A percentile compares a stretch with the other conserved stretches of the same genome.
Evolutionary conservation across 2,888 invertebrate genomes (phyloP).

Genomic region (Cephus nigrinus): DNA sequence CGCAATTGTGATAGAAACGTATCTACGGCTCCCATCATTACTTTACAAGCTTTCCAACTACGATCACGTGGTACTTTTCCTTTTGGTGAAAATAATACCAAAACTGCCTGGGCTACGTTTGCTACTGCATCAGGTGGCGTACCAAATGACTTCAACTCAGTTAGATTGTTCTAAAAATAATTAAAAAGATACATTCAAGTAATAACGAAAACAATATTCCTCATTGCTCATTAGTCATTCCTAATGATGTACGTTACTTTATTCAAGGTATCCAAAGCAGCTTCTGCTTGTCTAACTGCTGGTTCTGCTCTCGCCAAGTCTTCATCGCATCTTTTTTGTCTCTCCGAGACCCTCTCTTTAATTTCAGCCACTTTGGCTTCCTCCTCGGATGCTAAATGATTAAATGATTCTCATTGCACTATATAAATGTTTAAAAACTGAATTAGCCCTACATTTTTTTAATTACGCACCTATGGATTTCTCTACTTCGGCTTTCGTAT

Average conservation of each 20-base stretch:
- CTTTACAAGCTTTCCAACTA: slow-evolving; percentile 92
- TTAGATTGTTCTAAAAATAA: slow-evolving; percentile 77
- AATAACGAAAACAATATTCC: background rate
- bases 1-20: slow-evolving; percentile 84
- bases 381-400: slow-evolving; percentile 77
- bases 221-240: too few species aligned
- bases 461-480: slow-evolving; percentile 76
- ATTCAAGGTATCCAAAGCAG: slow-evolving; percentile 90
- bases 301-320: slow-evolving; percentile 94
- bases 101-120: slow-evolving; percentile 87
- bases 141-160: slow-evolving; percentile 94
- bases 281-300: slow-evolving; percentile 88
- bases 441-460: slow-evolving; percentile 19
- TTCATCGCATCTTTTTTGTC: slow-evolving; percentile 86
- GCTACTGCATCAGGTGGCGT: slow-evolving; percentile 91
- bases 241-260: slow-evolving; percentile 69
- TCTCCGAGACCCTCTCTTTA: slow-evolving; percentile 87
- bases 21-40: slow-evolving; percentile 91
- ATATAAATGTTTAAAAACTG: slow-evolving; percentile 8
- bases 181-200: background rate
- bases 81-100: slow-evolving; percentile 84
- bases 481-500: slow-evolving; percentile 89
- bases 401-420: background rate
- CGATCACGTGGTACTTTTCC: slow-evolving; percentile 92
- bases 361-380: slow-evolving; percentile 91